A percentile compares a stretch with the other conserved stretches of the same genome.
These are phyloP conservation scores for Eristalis tenax DNA, from an alignment of 2,888 invertebrate species.

Conservation along the genomic window DNA sequence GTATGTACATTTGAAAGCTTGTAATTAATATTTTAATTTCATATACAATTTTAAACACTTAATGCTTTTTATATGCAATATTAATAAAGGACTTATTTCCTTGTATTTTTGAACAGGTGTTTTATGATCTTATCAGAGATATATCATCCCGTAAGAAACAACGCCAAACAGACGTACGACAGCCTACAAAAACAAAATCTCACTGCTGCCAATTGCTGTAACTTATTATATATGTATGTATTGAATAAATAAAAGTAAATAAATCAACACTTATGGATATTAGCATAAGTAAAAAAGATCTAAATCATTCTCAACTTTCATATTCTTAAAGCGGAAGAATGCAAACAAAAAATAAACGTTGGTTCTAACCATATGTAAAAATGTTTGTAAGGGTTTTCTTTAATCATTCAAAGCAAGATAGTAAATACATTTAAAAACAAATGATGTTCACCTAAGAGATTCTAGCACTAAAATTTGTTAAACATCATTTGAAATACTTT, in stretches of 20 bases:
- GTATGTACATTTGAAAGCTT: not conserved
- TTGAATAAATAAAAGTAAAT: conserved; percentile 27
- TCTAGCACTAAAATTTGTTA: conserved; percentile 28
- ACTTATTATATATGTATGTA: conserved; percentile 61
- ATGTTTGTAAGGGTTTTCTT: conserved; percentile 57
- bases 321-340: conserved; percentile 32
- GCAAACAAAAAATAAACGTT: conserved; percentile 30
- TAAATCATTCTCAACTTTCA: conserved; percentile 46
- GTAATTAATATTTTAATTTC: not conserved
- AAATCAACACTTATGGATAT: conserved; percentile 28
- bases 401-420: conserved; percentile 51
- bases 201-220: conserved; percentile 82
- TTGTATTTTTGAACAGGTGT: conserved; percentile 77
- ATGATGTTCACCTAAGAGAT: not conserved
- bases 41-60: conserved; percentile 14
- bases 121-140: conserved; percentile 82
- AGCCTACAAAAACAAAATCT: conserved; percentile 81
- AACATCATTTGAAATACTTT: conserved; percentile 24
- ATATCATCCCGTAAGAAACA: conserved; percentile 81
- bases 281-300: conserved; percentile 21
- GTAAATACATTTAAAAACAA: conserved; percentile 30
- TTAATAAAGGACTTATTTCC: not conserved
- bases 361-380: conserved; percentile 55
- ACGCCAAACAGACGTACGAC: conserved; percentile 81
- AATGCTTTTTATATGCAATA: not conserved